phyloP scores from a whole-genome alignment of 92 coral and sea anemone genomes.

The Anthopleura xanthogrammica region DNA sequence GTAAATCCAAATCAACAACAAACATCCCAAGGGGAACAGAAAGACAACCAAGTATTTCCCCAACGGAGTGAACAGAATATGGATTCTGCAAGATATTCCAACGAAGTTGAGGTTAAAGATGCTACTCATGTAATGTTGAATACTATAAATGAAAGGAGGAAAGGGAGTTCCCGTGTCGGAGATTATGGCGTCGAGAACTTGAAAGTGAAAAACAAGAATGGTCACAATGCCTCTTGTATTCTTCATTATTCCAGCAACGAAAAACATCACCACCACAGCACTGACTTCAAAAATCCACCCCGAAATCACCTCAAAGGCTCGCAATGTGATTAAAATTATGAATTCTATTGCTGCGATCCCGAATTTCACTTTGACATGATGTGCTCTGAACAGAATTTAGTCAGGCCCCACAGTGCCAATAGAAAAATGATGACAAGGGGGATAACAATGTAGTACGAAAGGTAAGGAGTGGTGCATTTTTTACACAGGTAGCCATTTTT shows the following conservation, averaged over 20 bases:
- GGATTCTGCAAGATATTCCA: conserved; percentile 55
- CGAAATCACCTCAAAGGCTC: conserved; percentile 51
- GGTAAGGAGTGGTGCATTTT: conserved; percentile 22
- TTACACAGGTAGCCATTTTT: conserved; percentile 51
- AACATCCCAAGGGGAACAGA: conserved; percentile 51
- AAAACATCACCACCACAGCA: conserved; percentile 52
- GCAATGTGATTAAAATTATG: conserved; percentile 34
- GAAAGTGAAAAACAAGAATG: conserved; percentile 57
- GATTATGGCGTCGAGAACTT: conserved; percentile 60
- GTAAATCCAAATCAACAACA: conserved; percentile 35
- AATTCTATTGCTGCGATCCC: conserved; percentile 33
- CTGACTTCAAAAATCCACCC: conserved; percentile 70
- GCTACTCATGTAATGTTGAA: conserved; percentile 59
- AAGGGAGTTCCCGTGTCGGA: conserved; percentile 36
- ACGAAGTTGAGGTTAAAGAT: conserved; percentile 53
- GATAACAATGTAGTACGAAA: conserved; percentile 5
- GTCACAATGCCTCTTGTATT: conserved; percentile 55
- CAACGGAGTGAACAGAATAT: conserved; percentile 49
- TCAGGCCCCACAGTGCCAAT: conserved; percentile 27
- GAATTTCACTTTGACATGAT: conserved; percentile 18
- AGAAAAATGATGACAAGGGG: conserved; percentile 17
- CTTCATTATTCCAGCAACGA: conserved; percentile 60
- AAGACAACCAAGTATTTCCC: conserved; percentile 46
- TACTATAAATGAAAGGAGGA: conserved; percentile 38
- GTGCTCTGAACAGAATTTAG: conserved; percentile 29